Base-by-base conservation (phyloP, 1,140 invertebrate species). In the Pectinophora gossypiella region DNA sequence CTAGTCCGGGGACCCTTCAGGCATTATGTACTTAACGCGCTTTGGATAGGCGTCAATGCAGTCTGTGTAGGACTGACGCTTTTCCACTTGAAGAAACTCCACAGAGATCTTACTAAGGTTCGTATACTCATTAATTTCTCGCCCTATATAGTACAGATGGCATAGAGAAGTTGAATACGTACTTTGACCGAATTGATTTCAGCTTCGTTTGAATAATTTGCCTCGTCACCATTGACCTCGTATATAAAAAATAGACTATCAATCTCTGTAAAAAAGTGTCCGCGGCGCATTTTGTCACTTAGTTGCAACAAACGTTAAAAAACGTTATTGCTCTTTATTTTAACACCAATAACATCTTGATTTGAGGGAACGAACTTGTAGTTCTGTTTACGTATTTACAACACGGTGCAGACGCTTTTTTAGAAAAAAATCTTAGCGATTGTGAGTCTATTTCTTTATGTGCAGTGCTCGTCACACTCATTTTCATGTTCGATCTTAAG, bases 11-110 rank as follows among this genome's bases (percentile, higher is more conserved):
- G 92, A 2, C 94, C 95, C 4, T 93, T 95, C 59, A 89, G 95
- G 48, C 95, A 97, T 84, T 96, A 96, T 76, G 94, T 97, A 49
- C 91, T 97, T 40, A 96, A 97, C 79, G 93, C 95, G 3, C 89
- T 97, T 1, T 97, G 96, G 96, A 96, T 96, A 49, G 90, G 94
- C 42, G 95, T 97, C 58, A 96, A 97, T 73, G 90, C 95, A 22
- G 93, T 96, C 51, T 96, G 95, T 80, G 92, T 97, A n/a, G 88
- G 92, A 19, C 87, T 97, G n/a, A 96, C 95, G 5, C 89, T 95
- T 19, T 93, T 96, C 78, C 95, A 96, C 73, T 90, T 97, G 38
- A 89, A 93, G 66, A 96, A 96, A 73, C 90, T 97, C 27, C 94
- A 96, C 82, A 89, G 93, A 54, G 95, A 97, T 77, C 90, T 97